Evolutionary conservation across 2,888 invertebrate species (phyloP), one percentile per base, ranked within the genome.

Genomic region (Zeuzera pyrina): DNA sequence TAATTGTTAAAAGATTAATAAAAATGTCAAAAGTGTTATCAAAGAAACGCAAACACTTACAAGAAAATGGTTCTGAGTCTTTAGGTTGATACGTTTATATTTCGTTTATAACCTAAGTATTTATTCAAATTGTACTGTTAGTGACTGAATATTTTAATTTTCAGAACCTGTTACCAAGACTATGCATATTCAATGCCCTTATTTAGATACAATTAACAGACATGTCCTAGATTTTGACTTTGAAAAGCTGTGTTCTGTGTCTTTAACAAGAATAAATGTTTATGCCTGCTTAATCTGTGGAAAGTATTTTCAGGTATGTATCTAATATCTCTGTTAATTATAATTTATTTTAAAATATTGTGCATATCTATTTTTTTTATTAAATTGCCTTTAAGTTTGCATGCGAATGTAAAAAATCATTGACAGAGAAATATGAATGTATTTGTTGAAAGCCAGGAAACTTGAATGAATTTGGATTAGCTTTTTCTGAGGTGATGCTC

Each of bases 241-340:
- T 83, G 99, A 99, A 74, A 99, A 99, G 69, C 76, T 99, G 13
- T 99, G 99, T 66, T 98, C 98, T 0, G 93, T 99, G 21, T 98
- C 98, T 0, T 71, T 99, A 40, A 98, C 98, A 0, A 90, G 99
- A 57, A 97, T 99, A 49, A 99, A 99, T 85, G 98, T 99, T 16
- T 99, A 99, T 69, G 99, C 99, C 4, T 99, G 99, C 63, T 86
- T 99, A 37, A 96, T 99, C 1, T 99, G 99, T 72, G 99, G 99
- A 12, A 99, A 99, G 77, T 99, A 99, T 66, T 99, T 98, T 61
- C 84, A 84, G 76, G 84, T 84, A 61, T 55, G 38, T 31, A 19
- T 19, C 19, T 5, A 5, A 19, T 19, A 19, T n/a, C n/a, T n/a
- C n/a, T n/a, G n/a, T n/a, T n/a, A n/a, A n/a, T n/a, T n/a, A n/a